Base-by-base conservation (phyloP, 2,888 invertebrate genomes). In the Hypomecis atomaria region DNA sequence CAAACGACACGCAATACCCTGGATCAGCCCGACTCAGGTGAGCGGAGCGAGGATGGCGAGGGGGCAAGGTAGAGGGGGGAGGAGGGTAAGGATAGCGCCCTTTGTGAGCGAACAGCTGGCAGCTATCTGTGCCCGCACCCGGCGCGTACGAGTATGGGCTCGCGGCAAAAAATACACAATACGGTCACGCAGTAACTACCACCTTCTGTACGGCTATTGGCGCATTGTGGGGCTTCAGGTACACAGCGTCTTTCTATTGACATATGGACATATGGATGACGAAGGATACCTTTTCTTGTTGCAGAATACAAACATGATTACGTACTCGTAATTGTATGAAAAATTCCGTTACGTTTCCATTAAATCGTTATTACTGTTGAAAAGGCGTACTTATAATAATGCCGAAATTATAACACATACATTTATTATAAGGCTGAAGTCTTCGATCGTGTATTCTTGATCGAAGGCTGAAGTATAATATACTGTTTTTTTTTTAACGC, bases 21-120 rank as follows among this genome's bases (percentile, higher is more conserved):
- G 7, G 38, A 1, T 5, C 43, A n/a, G 3, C 23, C 23, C 5
- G 47, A 5, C 8, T 23, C 47, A 47, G 47, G 47, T 47, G 47
- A 6, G 43, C 6, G 47, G 23, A 6, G 47, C 6, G 47, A 33
- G 47, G 8, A 13, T 45, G 6, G 36, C 33, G n/a, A 9, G 40
- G 58, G 23, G 48, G 6, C 23, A 23, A 23, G 23, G 23, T 23
- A 23, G 53, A 34, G 45, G 37, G n/a, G 54, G 48, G 4, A n/a
- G n/a, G 36, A 23, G 40, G 36, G 23, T 37, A 38, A 48, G 49
- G 36, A 49, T 47, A 33, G 47, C 33, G 47, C 37, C 53, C 48
- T 61, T 59, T 60, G 59, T 38, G 45, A n/a, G 53, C 5, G n/a
- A 38, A 34, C 59, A 59, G 59, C 59, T 59, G 59, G 53, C 59